phyloP scores from a whole-genome alignment of 2,113 vertebrate genomes.

The Nannobrachium achirus region DNA sequence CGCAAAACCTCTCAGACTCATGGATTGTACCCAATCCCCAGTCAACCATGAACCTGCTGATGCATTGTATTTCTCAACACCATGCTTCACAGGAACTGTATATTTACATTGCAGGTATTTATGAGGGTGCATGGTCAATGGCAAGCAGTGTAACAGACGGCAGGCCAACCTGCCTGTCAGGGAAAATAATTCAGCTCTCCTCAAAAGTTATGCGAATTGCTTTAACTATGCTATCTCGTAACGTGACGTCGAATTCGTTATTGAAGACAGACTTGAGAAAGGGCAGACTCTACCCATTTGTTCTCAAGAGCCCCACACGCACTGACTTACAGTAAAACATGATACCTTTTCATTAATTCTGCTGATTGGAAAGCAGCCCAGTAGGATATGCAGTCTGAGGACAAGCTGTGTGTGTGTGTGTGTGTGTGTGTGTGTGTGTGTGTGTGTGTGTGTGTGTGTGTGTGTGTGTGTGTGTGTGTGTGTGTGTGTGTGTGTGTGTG shows the following conservation, averaged over 20 bases:
- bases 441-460: constrained; percentile 21
- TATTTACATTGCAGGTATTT: constrained; percentile 61
- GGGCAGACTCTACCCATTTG: constrained; percentile 57
- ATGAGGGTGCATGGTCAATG: constrained; percentile 45
- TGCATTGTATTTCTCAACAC: constrained; percentile 29
- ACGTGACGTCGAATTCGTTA: constrained; percentile 71
- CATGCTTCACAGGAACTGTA: constrained; percentile 28
- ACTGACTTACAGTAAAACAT: constrained; percentile 69
- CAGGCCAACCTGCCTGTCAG: constrained; percentile 70
- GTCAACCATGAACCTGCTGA: constrained; percentile 37
- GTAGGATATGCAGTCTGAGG: constrained; percentile 62
- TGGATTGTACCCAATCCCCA: constrained; percentile 32
- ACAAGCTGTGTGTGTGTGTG: constrained; percentile 22
- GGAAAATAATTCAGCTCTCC: constrained; percentile 63
- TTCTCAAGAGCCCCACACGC: constrained; percentile 52
- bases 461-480: constrained; percentile 14
- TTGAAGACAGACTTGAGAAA: constrained; percentile 69
- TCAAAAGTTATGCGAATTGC: constrained; percentile 64
- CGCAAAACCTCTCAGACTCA: constrained; percentile 31
- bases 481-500: constrained; percentile 11
- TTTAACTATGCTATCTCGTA: constrained; percentile 58
- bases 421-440: constrained; percentile 28
- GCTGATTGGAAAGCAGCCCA: constrained; percentile 70
- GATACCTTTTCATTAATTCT: constrained; percentile 79
- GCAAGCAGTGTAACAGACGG: constrained; percentile 51